Conservation (phyloP, 1,140 invertebrate species). For the Drosophila nannoptera region DNA sequence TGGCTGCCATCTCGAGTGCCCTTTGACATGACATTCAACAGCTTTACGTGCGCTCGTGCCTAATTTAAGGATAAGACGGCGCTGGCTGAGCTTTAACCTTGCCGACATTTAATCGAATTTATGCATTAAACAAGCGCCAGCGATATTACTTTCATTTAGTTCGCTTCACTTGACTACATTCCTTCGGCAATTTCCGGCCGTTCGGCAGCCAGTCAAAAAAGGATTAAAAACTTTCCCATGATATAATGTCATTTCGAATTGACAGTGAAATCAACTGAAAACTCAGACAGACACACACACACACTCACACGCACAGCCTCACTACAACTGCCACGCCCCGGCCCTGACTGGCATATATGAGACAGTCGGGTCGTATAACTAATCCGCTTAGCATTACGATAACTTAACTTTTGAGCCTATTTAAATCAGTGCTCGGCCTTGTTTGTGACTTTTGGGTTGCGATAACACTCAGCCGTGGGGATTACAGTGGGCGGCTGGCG, state of each 20-base stretch:
- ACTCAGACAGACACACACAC: conserved; percentile 1
- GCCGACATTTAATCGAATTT: conserved; percentile 74
- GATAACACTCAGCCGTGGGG: conserved; percentile 14
- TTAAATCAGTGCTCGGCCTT: conserved; percentile 65
- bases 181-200: conserved; percentile 29
- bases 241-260: conserved; percentile 71
- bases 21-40: conserved; percentile 74
- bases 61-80: conserved; percentile 72
- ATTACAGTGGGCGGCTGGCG: background rate
- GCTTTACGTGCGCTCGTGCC: conserved; percentile 76
- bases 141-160: conserved; percentile 7
- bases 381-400: conserved; percentile 73
- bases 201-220: conserved; percentile 66
- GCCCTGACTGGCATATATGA: conserved; percentile 26
- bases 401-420: conserved; percentile 76
- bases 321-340: background rate
- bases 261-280: conserved; percentile 69
- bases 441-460: conserved; percentile 37
- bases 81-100: conserved; percentile 61
- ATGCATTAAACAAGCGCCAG: conserved; percentile 65
- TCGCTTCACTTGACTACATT: conserved; percentile 38
- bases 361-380: conserved; percentile 22
- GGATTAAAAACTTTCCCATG: conserved; percentile 73
- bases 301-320: conserved; percentile 1
- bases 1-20: conserved; percentile 47